Percentiles rank a stretch among this genome's conserved stretches.
phyloP scores from a whole-genome alignment of 2,888 invertebrate species.

The Epirrhoe tristata region DNA sequence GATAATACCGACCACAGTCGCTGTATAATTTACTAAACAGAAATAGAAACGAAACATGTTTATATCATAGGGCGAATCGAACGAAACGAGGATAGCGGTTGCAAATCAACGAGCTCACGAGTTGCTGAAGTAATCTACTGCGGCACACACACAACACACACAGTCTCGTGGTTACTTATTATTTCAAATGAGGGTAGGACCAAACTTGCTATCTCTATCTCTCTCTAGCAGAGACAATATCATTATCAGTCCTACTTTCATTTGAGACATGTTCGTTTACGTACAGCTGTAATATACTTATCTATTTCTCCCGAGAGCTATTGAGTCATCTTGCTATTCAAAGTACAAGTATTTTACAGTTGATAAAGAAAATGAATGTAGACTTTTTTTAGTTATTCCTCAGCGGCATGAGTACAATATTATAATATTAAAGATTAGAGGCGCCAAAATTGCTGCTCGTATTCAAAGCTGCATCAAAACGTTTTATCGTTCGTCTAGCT shows the following conservation, averaged over 20 bases:
- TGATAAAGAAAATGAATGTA: conserved; percentile 11
- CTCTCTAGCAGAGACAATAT: conserved; percentile 6
- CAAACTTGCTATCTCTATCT: conserved; percentile 14
- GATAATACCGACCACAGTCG: conserved; percentile 53
- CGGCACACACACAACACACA: conserved; percentile 63
- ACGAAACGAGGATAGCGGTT: conserved; percentile 97
- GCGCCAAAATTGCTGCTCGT: conserved; percentile 15
- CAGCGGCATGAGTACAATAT: conserved; percentile 21
- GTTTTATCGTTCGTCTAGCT: conserved; percentile 1
- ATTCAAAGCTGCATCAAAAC: conserved; percentile 5
- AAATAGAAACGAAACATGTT: conserved; percentile 69
- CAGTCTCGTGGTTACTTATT: conserved; percentile 71
- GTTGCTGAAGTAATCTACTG: conserved; percentile 93
- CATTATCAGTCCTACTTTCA: conserved; percentile 8
- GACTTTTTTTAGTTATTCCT: conserved; percentile 16
- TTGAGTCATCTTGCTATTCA: conserved; percentile 4
- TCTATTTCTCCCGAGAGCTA: conserved; percentile 6
- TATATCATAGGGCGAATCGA: conserved; percentile 90
- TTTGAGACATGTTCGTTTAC: conserved; percentile 17
- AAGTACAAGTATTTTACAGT: conserved; percentile 13
- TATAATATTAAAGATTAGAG: conserved; percentile 14
- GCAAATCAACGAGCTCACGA: conserved; percentile 99
- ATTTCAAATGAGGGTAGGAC: conserved; percentile 16
- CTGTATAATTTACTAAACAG: conserved; percentile 58
- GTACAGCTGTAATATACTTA: conserved; percentile 14